Conservation (phyloP, 2,888 invertebrate species). For the Agonum fuliginosum region DNA sequence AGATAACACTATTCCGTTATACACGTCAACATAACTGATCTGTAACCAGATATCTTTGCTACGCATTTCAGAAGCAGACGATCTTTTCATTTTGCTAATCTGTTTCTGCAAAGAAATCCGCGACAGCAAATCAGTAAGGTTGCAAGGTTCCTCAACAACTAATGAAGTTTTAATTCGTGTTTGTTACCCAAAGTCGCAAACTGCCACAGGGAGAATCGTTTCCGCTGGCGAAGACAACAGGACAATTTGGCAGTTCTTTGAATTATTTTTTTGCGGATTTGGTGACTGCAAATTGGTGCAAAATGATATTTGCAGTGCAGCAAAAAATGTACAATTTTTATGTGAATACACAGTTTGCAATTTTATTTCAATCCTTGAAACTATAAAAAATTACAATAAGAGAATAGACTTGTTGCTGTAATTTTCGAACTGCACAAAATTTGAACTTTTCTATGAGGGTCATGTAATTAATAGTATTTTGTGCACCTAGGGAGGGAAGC, state of each 20-base stretch:
- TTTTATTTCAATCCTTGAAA: too few relatives aligned
- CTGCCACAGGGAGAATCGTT: not conserved
- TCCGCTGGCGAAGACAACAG: not conserved
- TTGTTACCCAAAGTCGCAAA: not conserved
- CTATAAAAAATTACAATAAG: too few relatives aligned
- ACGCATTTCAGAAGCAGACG: not conserved
- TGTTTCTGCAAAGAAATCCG: too few relatives aligned
- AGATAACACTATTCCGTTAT: conserved; percentile 29
- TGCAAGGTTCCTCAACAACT: not conserved
- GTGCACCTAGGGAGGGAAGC: too few relatives aligned
- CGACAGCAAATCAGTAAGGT: not conserved
- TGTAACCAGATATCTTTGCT: conserved; percentile 8
- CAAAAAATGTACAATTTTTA: too few relatives aligned
- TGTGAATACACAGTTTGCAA: too few relatives aligned
- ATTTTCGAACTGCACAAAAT: too few relatives aligned
- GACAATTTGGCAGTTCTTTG: conserved; percentile 1
- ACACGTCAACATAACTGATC: not conserved
- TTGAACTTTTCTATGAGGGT: too few relatives aligned
- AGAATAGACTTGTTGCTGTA: too few relatives aligned
- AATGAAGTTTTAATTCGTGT: conserved; percentile 14
- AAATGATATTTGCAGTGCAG: too few relatives aligned
- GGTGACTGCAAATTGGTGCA: too few relatives aligned
- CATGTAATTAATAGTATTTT: too few relatives aligned
- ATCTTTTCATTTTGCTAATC: conserved; percentile 2
- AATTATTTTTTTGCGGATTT: conserved; percentile 32